Evolutionary conservation across 2,888 invertebrate genomes (phyloP), one percentile per base, ranked within the genome.

Genomic region (Crioceris asparagi): DNA sequence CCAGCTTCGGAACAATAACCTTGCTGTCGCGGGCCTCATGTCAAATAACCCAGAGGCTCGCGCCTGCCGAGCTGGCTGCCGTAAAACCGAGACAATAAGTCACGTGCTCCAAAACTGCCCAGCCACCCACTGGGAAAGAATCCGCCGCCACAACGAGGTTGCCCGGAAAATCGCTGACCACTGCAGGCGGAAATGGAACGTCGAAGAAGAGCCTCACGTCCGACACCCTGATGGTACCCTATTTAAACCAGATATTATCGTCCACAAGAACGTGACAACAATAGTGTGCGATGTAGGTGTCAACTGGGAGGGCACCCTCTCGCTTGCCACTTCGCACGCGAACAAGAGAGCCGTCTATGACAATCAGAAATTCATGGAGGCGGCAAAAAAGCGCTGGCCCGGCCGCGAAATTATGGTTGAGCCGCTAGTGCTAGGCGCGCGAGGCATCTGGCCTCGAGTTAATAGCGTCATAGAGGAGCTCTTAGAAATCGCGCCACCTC

Each of bases 201-300:
- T 33, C 15, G 39, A 40, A 29, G 34, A 38, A 16, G 51, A 52
- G 37, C 50, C 50, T 1, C 40, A 46, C 18, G 33, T 52, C 8
- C 29, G 44, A 3, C 36, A 44, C 30, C 1, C 4, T 3, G 47
- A 51, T 29, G 51, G 51, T 2, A 21, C 17, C 2, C 35, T 51
- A 1, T 45, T 29, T n/a, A 51, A 49, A 16, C 51, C 53, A 1
- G 45, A 48, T 16, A 7, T 29, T n/a, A 16, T 29, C 2, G 12
- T 35, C 8, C 29, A 17, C 17, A 16, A 18, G 29, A 29, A 11
- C 11, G 11, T 12, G 29, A 29, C n/a, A 29, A n/a, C 6, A 11
- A 11, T 21, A 6, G 21, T 21, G 21, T 21, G 21, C 10, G 21
- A 21, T 10, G 21, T 21, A 3, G 14, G 15, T 6, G 27, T 25